Evolutionary conservation across 1,140 invertebrate species (phyloP).

Genomic region (Coenobita brevimanus): DNA sequence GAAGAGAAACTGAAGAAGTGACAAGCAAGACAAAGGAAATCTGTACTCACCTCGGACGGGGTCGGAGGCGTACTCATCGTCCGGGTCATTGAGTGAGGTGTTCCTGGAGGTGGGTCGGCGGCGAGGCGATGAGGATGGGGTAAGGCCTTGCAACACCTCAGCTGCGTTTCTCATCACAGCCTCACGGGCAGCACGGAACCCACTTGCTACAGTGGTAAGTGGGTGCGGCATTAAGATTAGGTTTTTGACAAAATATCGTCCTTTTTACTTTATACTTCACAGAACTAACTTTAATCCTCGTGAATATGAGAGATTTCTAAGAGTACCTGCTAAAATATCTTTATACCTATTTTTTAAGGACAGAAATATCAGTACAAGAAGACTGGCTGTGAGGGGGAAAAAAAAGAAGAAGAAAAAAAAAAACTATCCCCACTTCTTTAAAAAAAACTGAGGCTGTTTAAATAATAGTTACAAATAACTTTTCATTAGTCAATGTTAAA

Average conservation of each 20-base stretch:
- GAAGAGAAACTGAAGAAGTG: too few species aligned
- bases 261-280: neutral
- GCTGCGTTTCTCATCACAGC: slow-evolving; percentile 40
- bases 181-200: slow-evolving; percentile 52
- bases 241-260: neutral
- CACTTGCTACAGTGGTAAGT: slow-evolving; percentile 29
- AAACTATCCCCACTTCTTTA: too few species aligned
- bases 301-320: too few species aligned
- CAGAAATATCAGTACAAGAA: too few species aligned
- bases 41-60: slow-evolving; percentile 40
- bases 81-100: slow-evolving; percentile 55
- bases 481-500: too few species aligned
- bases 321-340: too few species aligned
- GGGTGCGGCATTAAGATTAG: neutral
- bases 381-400: too few species aligned
- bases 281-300: too few species aligned
- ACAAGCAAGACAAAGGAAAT: neutral
- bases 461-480: too few species aligned
- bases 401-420: too few species aligned
- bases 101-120: slow-evolving; percentile 39
- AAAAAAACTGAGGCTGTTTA: too few species aligned
- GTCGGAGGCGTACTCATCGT: slow-evolving; percentile 45
- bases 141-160: slow-evolving; percentile 53
- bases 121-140: slow-evolving; percentile 47
- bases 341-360: too few species aligned